Evolutionary conservation across 2,113 vertebrate species (phyloP), one percentile per base, ranked within the genome.

Genomic region (Euleptes europaea): DNA sequence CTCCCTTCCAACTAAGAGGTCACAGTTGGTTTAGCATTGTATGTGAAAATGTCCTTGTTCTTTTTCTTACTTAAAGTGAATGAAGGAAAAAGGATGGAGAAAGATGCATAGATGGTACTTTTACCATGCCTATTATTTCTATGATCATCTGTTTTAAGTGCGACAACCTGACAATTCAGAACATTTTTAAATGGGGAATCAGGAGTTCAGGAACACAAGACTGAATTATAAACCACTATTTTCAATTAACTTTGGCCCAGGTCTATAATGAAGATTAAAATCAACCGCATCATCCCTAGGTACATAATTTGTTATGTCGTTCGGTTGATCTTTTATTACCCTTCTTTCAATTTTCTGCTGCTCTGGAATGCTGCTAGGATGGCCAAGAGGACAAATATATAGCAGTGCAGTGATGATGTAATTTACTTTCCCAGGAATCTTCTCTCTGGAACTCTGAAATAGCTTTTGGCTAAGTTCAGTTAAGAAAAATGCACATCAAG

Each of bases 201-300:
- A 76, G 47, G 47, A 35, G 38, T 67, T 76, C 60, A 44, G 70
- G 60, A 81, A 42, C 33, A n/a, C 23, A 51, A 47, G 31, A 70
- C 28, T 47, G n/a, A 31, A 49, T 44, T 44, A 33, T 77, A 63
- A 78, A 85, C 38, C 5, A 76, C 67, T 81, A 76, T 69, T 60
- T 69, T 70, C 65, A 70, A 70, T 77, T 76, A 77, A 28, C 38
- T 70, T 76, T 40, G 63, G 2, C 21, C 23, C 40, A 77, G 79
- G 73, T n/a, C 49, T 47, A 60, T 82, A 82, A 82, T 71, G 79
- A 86, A 86, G 85, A 77, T 71, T 69, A 47, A 57, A 70, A 77
- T 69, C 73, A 86, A 82, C 70, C 17, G 65, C 21, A 5, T 60
- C 70, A 75, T 54, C 26, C 44, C 38, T 15, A 17, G 14, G n/a